Percentiles rank a stretch among this genome's conserved stretches.
phyloP scores from a whole-genome alignment of 1,140 invertebrate species.

The Drosophila pseudoobscura region DNA sequence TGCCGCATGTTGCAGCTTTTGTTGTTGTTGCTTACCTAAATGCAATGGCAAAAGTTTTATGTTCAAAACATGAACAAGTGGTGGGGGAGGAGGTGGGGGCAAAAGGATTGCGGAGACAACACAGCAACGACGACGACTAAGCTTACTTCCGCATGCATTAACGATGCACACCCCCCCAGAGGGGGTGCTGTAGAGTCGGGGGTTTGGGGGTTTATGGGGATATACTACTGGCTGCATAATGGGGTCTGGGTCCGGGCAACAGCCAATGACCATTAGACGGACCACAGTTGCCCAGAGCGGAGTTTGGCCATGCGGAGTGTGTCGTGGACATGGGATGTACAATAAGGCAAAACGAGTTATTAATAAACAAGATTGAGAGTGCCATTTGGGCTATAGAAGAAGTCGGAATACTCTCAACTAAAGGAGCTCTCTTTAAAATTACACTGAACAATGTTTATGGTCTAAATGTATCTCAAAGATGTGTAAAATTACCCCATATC shows the following conservation, averaged over 20 bases:
- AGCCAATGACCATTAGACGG: conserved; percentile 74
- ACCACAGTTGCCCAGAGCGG: conserved; percentile 61
- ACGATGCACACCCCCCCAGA: conserved; percentile 35
- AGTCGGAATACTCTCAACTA: conserved; percentile 22
- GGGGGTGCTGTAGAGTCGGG: neutral
- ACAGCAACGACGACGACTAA: conserved; percentile 46
- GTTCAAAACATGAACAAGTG: conserved; percentile 38
- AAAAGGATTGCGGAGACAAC: conserved; percentile 8
- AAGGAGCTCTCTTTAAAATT: neutral
- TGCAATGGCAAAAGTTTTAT: conserved; percentile 73
- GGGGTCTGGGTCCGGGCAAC: conserved; percentile 49
- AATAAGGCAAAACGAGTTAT: conserved; percentile 71
- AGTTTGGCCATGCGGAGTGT: conserved; percentile 31
- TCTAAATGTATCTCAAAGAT: no score
- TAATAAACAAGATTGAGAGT: conserved; percentile 66
- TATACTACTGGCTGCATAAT: conserved; percentile 58
- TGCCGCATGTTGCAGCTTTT: conserved; percentile 6
- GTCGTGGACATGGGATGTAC: conserved; percentile 48
- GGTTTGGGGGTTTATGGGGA: neutral
- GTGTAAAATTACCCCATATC: no score
- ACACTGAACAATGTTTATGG: no score
- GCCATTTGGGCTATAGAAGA: neutral
- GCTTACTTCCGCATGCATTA: conserved; percentile 61
- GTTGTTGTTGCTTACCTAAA: conserved; percentile 41
- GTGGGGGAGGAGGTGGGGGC: no score